These are phyloP conservation scores for Ctenicera cuprea DNA, from an alignment of 2,888 invertebrate genomes.

Conservation along the genomic window DNA sequence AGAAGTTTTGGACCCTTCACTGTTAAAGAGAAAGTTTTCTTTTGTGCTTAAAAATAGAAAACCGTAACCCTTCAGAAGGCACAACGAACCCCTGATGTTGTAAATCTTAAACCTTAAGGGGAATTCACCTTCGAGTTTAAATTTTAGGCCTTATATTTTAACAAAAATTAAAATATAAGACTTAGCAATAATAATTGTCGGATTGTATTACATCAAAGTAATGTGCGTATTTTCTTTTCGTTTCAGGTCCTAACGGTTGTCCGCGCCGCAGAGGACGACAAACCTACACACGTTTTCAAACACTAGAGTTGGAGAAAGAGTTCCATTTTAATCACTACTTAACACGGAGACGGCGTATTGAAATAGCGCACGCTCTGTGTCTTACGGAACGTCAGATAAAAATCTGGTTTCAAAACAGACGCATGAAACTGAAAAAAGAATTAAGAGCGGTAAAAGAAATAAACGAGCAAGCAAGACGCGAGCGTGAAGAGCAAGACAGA, in stretches of 20 bases:
- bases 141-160: neutral
- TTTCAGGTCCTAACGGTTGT: conserved; percentile 96
- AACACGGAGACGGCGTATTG: conserved; percentile 96
- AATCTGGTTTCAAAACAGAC: conserved; percentile 97
- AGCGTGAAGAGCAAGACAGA: conserved; percentile 92
- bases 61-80: conserved; percentile 17
- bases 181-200: neutral
- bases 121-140: conserved; percentile 3
- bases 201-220: neutral
- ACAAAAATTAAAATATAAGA: conserved; percentile 5
- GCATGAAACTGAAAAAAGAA: conserved; percentile 98
- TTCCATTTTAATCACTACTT: conserved; percentile 99
- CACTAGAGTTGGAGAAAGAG: conserved; percentile 98
- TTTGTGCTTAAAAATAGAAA: conserved; percentile 32
- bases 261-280: conserved; percentile 95
- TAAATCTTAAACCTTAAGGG: neutral
- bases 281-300: conserved; percentile 99
- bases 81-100: neutral
- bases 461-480: conserved; percentile 93
- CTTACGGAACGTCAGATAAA: conserved; percentile 97
- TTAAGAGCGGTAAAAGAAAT: conserved; percentile 95
- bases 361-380: conserved; percentile 97
- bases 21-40: conserved; percentile 47
- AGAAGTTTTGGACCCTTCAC: conserved; percentile 19
- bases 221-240: conserved; percentile 55